A percentile compares a stretch with the other conserved stretches of the same genome.
Evolutionary conservation across 2,797 vertebrate genomes (phyloP).

Genomic region (Tarsius wallacei): DNA sequence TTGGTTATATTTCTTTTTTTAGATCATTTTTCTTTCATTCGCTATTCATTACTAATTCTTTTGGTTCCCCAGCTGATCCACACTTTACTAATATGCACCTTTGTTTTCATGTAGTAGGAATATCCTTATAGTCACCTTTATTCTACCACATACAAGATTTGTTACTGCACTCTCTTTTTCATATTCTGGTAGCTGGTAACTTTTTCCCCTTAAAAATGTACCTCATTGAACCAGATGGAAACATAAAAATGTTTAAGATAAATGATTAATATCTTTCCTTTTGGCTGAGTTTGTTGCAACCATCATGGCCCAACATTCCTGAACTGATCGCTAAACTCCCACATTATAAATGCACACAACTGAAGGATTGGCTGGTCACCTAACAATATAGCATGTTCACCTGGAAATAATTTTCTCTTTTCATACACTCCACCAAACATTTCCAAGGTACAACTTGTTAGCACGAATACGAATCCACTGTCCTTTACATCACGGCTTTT

Average conservation of each 20-base stretch:
- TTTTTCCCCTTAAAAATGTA: conserved; percentile 30
- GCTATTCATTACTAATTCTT: not conserved
- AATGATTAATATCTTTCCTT: conserved; percentile 36
- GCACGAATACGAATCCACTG: not conserved
- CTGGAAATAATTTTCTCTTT: not conserved
- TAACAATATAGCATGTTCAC: not conserved
- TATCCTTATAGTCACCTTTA: not conserved
- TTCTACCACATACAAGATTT: not conserved
- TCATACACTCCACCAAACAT: not conserved
- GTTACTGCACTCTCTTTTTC: not conserved
- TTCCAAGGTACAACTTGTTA: conserved; percentile 23
- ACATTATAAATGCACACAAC: not conserved
- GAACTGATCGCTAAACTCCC: not conserved
- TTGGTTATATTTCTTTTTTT: not conserved
- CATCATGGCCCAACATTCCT: not conserved
- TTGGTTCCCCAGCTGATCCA: not conserved
- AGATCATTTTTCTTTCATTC: not conserved
- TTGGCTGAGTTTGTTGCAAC: not conserved
- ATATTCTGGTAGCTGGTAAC: not conserved
- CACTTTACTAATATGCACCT: conserved; percentile 12
- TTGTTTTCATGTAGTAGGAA: not conserved
- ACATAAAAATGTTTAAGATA: conserved; percentile 3
- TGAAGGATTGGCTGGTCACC: not conserved
- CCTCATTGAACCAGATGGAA: not conserved
- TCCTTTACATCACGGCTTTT: not conserved